Evolutionary conservation across 37 sponge, comb jelly and placozoan species (phyloP).

Genomic region (Corticium candelabrum): DNA sequence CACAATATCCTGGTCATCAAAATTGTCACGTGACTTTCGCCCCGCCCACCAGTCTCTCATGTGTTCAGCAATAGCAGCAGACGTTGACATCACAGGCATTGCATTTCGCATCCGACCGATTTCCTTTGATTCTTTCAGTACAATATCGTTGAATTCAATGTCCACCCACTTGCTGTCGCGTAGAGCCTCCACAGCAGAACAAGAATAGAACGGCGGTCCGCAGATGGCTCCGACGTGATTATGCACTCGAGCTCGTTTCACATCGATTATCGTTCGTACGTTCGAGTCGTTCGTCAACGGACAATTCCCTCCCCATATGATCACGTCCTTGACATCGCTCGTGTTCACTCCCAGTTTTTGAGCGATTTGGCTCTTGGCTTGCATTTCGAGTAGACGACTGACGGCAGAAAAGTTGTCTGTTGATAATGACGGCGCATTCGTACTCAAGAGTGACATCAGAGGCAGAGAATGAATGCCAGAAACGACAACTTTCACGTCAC

Average conservation of each 20-base stretch:
- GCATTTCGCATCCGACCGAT: not conserved
- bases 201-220: constrained; percentile 41
- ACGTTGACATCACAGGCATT: not conserved
- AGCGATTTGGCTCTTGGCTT: constrained; percentile 43
- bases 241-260: constrained; percentile 8
- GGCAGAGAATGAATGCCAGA: constrained; percentile 24
- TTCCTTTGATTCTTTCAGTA: not conserved
- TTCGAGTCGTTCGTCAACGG: constrained; percentile 5
- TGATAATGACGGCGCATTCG: constrained; percentile 17
- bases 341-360: constrained; percentile 26
- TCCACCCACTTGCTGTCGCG: constrained; percentile 45
- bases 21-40: no score
- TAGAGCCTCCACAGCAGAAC: constrained; percentile 33
- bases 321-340: constrained; percentile 22
- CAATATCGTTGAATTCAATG: not conserved
- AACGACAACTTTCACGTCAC: constrained; percentile 28
- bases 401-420: constrained; percentile 19
- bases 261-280: constrained; percentile 3
- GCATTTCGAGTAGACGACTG: constrained; percentile 21
- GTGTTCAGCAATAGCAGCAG: not conserved
- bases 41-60: not conserved
- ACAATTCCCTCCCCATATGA: constrained; percentile 19
- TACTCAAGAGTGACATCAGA: not conserved
- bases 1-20: not conserved
- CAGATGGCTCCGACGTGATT: constrained; percentile 32